Conservation (phyloP, 2,797 vertebrate species). For the Halcyon leucocephala region DNA sequence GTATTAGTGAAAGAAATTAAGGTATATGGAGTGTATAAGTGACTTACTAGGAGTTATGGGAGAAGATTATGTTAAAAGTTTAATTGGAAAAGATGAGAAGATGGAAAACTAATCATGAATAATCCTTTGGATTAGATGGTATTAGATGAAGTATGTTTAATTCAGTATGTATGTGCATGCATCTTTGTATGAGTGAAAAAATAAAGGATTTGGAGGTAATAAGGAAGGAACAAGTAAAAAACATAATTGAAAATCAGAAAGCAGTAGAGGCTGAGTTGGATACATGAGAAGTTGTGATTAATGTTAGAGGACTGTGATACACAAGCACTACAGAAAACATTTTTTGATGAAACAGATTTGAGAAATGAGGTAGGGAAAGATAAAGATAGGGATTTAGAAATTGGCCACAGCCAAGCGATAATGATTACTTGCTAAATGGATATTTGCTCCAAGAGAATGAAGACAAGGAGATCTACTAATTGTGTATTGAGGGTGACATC, state of each 20-base stretch:
- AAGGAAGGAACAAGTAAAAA: neutral
- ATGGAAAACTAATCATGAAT: neutral
- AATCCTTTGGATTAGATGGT: neutral
- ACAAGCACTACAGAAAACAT: neutral
- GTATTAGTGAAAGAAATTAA: neutral
- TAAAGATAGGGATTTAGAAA: neutral
- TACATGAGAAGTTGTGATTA: neutral
- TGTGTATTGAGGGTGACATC: neutral
- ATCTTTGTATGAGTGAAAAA: neutral
- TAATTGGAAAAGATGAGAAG: neutral
- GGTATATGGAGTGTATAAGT: neutral
- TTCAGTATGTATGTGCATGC: accelerated
- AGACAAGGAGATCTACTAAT: neutral
- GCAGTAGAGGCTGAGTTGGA: neutral
- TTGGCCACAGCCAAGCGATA: neutral
- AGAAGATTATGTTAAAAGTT: neutral
- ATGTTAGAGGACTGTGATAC: neutral
- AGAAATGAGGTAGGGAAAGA: neutral
- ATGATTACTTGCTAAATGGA: neutral
- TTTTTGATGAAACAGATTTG: neutral
- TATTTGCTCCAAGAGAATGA: neutral
- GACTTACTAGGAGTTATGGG: neutral
- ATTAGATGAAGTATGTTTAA: neutral
- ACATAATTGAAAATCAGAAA: neutral
- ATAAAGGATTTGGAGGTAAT: neutral